Conservation (phyloP, 2,113 vertebrate species). For the Gopherus evgoodei region DNA sequence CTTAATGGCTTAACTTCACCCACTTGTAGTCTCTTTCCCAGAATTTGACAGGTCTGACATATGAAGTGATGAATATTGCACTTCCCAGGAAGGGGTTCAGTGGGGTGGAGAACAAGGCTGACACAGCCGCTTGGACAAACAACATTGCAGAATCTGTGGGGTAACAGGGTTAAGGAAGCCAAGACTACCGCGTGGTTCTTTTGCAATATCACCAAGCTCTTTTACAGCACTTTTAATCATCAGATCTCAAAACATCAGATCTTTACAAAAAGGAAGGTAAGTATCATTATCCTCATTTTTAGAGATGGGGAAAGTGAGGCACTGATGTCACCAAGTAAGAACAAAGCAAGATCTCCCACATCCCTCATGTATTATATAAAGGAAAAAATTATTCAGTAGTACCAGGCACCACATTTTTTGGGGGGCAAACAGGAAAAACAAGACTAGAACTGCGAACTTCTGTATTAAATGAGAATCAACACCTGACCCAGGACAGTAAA, state of each 20-base stretch:
- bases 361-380: not conserved
- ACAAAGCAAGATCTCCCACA: not conserved
- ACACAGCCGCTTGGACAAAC: slow-evolving; percentile 88
- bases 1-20: slow-evolving; percentile 52
- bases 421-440: not conserved
- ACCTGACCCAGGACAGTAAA: not conserved
- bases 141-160: slow-evolving; percentile 90
- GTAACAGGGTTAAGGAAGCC: slow-evolving; percentile 77
- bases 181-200: not conserved
- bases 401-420: not conserved
- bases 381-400: not conserved
- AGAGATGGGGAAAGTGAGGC: not conserved
- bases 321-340: not conserved
- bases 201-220: not conserved
- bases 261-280: not conserved
- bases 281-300: not conserved
- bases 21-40: slow-evolving; percentile 95
- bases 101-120: slow-evolving; percentile 90
- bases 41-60: slow-evolving; percentile 92
- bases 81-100: slow-evolving; percentile 92
- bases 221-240: not conserved
- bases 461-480: not conserved
- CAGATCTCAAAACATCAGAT: not conserved
- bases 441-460: not conserved
- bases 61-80: slow-evolving; percentile 93